These are phyloP conservation scores for Stenichneumon culpator DNA, from an alignment of 2,888 invertebrate genomes.

Conservation along the genomic window DNA sequence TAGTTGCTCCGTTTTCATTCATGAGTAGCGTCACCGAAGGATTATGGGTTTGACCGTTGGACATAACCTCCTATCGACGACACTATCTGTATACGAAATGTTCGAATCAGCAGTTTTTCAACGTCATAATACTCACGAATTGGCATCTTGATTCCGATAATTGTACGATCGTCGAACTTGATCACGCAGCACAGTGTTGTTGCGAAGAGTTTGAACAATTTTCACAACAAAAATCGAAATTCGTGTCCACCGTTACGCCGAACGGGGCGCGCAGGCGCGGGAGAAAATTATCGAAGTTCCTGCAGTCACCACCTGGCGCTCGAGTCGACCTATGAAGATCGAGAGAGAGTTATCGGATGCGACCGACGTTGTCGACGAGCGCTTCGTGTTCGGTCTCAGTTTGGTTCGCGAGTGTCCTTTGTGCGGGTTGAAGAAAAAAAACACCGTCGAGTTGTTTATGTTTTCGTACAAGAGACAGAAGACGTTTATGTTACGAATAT, in stretches of 20 bases:
- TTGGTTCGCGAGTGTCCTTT: neutral
- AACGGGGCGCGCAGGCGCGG: conserved; percentile 37
- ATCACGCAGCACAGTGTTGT: conserved; percentile 25
- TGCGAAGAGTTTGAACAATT: conserved; percentile 7
- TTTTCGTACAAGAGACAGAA: neutral
- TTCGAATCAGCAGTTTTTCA: neutral
- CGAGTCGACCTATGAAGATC: neutral
- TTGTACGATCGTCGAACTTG: neutral
- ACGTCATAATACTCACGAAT: conserved; percentile 50
- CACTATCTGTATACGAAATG: neutral
- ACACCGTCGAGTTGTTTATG: neutral
- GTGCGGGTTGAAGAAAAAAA: neutral
- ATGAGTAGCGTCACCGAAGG: neutral
- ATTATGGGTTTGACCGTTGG: neutral
- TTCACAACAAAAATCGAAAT: conserved; percentile 56
- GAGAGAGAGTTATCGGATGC: neutral
- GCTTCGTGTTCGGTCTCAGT: neutral
- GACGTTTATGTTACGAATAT: neutral
- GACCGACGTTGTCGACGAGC: neutral
- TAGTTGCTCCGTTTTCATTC: neutral
- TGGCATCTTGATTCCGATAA: conserved; percentile 48
- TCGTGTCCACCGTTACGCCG: conserved; percentile 32
- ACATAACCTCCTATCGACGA: conserved; percentile 48
- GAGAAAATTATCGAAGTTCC: neutral
- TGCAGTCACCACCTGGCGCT: neutral